Base-by-base conservation (phyloP, 2,888 invertebrate genomes). In the Lycaena phlaeas region DNA sequence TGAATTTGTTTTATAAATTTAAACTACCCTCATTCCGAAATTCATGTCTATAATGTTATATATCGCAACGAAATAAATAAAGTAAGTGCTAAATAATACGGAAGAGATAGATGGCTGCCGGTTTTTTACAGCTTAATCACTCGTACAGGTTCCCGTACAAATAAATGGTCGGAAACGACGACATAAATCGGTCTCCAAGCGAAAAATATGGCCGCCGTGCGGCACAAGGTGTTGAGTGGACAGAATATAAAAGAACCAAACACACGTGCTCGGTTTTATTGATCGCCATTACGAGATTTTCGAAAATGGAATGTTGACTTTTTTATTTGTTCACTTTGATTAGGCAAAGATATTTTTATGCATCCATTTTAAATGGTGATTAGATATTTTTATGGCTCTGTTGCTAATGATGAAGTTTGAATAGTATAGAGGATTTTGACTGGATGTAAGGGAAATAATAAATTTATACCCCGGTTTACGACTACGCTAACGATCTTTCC, bases 151-250 rank as follows among this genome's bases (percentile, higher is more conserved):
- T 44, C 48, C 52, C 45, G 48, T 46, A 59, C 54, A 56, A 61
- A 66, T 60, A 58, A 57, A 63, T 53, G 61, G 50, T 54, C 47
- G 53, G 48, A 45, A 56, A 53, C 50, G 53, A 50, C 50, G 57
- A 58, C 58, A 57, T 56, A 60, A 59, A 60, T 60, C 56, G 58
- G 49, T 51, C 54, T 46, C 34, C 44, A 34, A 53, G 51, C 50
- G 52, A 46, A 54, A 61, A 57, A 59, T 57, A 60, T 54, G 50
- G 56, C 48, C 43, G 44, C 40, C 42, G 44, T 41, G 42, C n/a
- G n/a, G n/a, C 39, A 41, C 42, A 44, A 42, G 42, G 48, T 44
- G 41, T 34, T 42, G 42, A 45, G 40, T 44, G 43, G 41, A 49
- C 42, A 46, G 44, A 49, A 49, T 49, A 38, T 46, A 44, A 46